Conservation (phyloP, 2,888 invertebrate genomes). For the Himalopsyche japonica region DNA sequence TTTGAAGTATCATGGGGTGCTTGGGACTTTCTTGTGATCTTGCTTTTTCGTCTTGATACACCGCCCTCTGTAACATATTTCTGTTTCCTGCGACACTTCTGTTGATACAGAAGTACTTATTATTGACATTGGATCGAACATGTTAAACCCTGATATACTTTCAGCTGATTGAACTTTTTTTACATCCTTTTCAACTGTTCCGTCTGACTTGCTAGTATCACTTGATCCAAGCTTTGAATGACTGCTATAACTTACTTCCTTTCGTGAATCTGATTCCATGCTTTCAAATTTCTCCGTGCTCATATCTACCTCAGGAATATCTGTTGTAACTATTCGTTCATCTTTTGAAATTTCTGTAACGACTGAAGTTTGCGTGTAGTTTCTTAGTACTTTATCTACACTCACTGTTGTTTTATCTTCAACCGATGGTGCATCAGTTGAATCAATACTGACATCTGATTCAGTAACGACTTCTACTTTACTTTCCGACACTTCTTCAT, state of each 20-base stretch:
- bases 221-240: constrained; percentile 40
- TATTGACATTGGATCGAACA: constrained; percentile 60
- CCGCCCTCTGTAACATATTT: constrained; percentile 84
- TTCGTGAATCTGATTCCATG: constrained; percentile 45
- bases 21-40: constrained; percentile 16
- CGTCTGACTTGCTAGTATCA: constrained; percentile 16
- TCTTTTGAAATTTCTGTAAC: constrained; percentile 41
- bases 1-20: neutral
- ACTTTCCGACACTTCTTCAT: constrained; percentile 41
- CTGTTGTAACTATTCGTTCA: constrained; percentile 2
- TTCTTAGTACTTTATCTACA: constrained; percentile 31
- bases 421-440: constrained; percentile 3
- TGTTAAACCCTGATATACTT: constrained; percentile 54
- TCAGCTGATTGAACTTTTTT: constrained; percentile 39
- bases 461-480: neutral
- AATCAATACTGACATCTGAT: neutral
- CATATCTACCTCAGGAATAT: constrained; percentile 18
- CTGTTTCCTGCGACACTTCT: constrained; percentile 82
- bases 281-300: constrained; percentile 37
- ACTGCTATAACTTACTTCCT: constrained; percentile 37
- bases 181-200: constrained; percentile 38
- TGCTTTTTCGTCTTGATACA: constrained; percentile 71
- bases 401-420: constrained; percentile 30
- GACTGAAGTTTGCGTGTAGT: constrained; percentile 28
- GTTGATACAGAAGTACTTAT: constrained; percentile 79